Conservation (phyloP, 2,113 vertebrate species). For the Corythornis cristatus region DNA sequence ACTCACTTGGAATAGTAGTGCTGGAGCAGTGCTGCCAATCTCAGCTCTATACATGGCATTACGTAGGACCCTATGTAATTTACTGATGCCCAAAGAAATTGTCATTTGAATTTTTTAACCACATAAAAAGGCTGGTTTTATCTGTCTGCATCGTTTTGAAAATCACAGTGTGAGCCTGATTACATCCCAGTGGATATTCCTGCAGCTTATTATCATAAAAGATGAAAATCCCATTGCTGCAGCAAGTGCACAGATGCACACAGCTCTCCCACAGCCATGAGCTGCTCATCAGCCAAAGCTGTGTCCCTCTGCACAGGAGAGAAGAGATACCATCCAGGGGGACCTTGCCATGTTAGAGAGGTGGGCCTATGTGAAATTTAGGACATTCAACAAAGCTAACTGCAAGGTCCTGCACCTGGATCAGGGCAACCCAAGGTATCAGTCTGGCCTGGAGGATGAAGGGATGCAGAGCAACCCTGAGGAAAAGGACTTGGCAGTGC, state of each 20-base stretch:
- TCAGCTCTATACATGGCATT: background rate
- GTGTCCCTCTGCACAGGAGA: too few species aligned
- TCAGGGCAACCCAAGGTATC: too few species aligned
- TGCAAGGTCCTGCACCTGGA: background rate
- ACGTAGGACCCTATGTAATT: background rate
- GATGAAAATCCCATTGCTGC: background rate
- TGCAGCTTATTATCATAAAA: background rate
- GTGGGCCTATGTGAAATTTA: rapidly evolving
- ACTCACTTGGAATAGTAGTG: background rate
- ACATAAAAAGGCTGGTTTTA: background rate
- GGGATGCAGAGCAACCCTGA: background rate
- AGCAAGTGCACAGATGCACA: background rate
- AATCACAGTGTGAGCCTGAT: background rate
- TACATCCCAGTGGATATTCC: background rate
- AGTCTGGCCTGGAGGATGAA: too few species aligned
- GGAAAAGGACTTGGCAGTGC: background rate
- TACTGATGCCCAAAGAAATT: background rate
- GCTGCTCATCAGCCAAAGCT: background rate
- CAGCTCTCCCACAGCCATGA: background rate
- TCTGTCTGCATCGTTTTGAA: background rate
- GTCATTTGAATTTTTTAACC: background rate
- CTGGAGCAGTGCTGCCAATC: background rate
- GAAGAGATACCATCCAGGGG: background rate
- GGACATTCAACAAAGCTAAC: background rate
- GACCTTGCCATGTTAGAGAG: background rate